phyloP scores from a whole-genome alignment of 2,888 invertebrate genomes.

The Ophraella communa region DNA sequence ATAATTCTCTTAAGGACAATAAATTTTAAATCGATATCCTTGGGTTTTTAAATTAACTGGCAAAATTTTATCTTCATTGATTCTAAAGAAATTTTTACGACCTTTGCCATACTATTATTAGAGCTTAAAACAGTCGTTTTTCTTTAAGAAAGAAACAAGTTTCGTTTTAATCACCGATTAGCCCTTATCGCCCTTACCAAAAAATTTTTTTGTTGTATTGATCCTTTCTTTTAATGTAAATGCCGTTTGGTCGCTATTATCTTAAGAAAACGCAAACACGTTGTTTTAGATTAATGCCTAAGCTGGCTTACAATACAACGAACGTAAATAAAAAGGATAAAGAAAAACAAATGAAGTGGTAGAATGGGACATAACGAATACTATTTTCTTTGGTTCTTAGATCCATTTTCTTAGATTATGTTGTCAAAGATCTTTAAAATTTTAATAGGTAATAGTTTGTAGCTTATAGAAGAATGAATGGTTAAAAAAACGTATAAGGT shows the following conservation, averaged over 20 bases:
- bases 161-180: neutral
- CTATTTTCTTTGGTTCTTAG: too few relatives aligned
- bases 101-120: neutral
- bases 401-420: too few relatives aligned
- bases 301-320: too few relatives aligned
- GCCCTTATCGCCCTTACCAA: neutral
- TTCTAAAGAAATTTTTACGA: conserved; percentile 13
- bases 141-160: neutral
- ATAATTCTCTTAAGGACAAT: conserved; percentile 29
- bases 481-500: too few relatives aligned
- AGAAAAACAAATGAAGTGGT: too few relatives aligned
- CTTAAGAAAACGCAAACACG: neutral
- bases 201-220: neutral
- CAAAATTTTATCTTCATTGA: conserved; percentile 23
- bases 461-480: too few relatives aligned
- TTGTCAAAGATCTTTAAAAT: too few relatives aligned
- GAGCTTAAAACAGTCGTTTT: neutral
- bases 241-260: neutral
- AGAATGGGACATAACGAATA: too few relatives aligned
- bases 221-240: neutral
- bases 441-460: too few relatives aligned
- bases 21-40: conserved; percentile 29
- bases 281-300: too few relatives aligned
- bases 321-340: too few relatives aligned
- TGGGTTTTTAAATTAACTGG: conserved; percentile 18